Conservation (phyloP, 35 echinoderm and acorn worm genomes). For the Eucidaris tribuloides region DNA sequence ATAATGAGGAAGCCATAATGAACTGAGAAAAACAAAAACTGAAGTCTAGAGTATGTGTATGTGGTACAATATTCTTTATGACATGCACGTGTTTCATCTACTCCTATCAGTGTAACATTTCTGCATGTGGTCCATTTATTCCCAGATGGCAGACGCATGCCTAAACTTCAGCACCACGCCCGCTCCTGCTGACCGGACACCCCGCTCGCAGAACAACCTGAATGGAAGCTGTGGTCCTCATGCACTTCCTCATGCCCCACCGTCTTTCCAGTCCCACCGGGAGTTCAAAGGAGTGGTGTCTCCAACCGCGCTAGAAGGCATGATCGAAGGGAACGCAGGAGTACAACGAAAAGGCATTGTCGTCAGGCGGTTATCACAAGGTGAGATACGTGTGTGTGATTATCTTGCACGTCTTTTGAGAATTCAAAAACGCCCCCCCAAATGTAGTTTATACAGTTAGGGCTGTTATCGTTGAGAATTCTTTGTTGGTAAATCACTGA, state of each 20-base stretch:
- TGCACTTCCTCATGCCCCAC: slow-evolving; percentile 99
- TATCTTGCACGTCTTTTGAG: neutral
- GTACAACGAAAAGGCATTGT: slow-evolving; percentile 87
- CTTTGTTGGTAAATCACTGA: too few species aligned
- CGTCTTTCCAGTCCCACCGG: slow-evolving; percentile 94
- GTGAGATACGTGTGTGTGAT: slow-evolving; percentile 11
- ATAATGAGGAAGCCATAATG: too few species aligned
- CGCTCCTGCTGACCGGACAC: slow-evolving; percentile 91
- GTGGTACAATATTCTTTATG: too few species aligned
- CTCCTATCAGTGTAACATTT: too few species aligned
- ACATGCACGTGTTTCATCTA: too few species aligned
- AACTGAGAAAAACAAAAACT: too few species aligned
- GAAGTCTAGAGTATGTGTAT: too few species aligned
- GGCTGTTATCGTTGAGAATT: too few species aligned
- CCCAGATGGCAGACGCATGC: slow-evolving; percentile 87
- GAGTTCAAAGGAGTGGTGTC: slow-evolving; percentile 99
- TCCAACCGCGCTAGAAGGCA: slow-evolving; percentile 93
- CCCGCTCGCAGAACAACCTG: slow-evolving; percentile 95
- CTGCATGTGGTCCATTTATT: too few species aligned
- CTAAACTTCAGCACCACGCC: slow-evolving; percentile 97
- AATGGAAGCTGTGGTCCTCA: slow-evolving; percentile 99
- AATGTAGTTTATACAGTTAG: too few species aligned
- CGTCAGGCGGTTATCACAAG: slow-evolving; percentile 90
- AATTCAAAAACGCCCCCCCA: too few species aligned
- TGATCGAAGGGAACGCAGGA: slow-evolving; percentile 98